Base-by-base conservation (phyloP, 1,140 invertebrate genomes). In the Chironomus tepperi region DNA sequence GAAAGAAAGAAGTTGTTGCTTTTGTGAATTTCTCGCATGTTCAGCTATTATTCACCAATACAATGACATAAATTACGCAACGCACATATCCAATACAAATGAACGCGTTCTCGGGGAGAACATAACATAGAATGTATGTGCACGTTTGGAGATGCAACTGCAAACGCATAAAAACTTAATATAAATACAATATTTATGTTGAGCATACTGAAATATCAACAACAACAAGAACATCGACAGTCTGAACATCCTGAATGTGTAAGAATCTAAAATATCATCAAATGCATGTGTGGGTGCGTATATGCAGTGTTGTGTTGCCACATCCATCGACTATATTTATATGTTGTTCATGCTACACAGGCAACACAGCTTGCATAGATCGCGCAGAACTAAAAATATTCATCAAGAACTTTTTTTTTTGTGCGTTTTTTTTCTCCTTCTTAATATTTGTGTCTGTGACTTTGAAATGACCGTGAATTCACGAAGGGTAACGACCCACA, bases 401-500 rank as follows among this genome's bases (percentile, higher is more conserved):
- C 47, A 57, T 57, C 47, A 57, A 57, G 47, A 21, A 70, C 16
- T 18, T 19, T 70, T 18, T 19, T 70, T 70, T 70, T 70, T 70
- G 65, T 70, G 65, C 65, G 65, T 70, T 70, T 70, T 70, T 70
- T n/a, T n/a, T n/a, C n/a, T 70, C 16, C 65, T 19, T 70, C 3
- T 34, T 34, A 34, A 34, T 34, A 34, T 5, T 34, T 70, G 65
- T 70, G 19, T 70, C 16, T 70, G 65, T 70, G 65, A 70, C 65
- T 70, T 70, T 70, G 65, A 70, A 70, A 70, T 70, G 65, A 70
- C 65, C 65, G 65, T 70, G 65, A 70, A 70, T 70, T 70, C 16
- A 18, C 65, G 16, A 21, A 70, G 65, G 16, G 16, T 18, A 70
- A 70, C 65, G 65, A 70, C 65, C 65, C 65, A 70, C 65, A 70